A percentile compares a stretch with the other conserved stretches of the same genome.
Evolutionary conservation across 1,140 invertebrate genomes (phyloP).

Genomic region (Vollenhovia emeryi): DNA sequence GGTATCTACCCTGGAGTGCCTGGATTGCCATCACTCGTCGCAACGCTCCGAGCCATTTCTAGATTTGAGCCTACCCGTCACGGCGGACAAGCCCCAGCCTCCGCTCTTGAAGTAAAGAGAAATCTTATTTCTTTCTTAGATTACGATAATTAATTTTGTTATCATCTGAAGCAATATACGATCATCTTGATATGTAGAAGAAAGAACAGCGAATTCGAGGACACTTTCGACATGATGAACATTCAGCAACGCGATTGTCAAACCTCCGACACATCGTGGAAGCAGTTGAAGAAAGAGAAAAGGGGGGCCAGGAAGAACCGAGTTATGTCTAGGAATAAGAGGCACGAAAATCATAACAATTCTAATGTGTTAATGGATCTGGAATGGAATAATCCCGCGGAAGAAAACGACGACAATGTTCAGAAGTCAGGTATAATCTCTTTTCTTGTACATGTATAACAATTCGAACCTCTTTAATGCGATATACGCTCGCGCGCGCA

Average conservation of each 20-base stretch:
- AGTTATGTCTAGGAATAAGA: slow-evolving; percentile 76
- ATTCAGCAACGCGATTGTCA: slow-evolving; percentile 53
- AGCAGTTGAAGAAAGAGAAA: slow-evolving; percentile 90
- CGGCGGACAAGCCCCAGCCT: slow-evolving; percentile 89
- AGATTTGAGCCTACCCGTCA: slow-evolving; percentile 96
- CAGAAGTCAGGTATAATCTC: slow-evolving; percentile 71
- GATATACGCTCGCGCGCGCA: too few relatives aligned
- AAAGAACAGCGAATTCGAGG: slow-evolving; percentile 73
- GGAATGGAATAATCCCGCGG: slow-evolving; percentile 70
- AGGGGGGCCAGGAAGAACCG: slow-evolving; percentile 87
- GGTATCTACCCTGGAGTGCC: slow-evolving; percentile 95
- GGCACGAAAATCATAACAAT: slow-evolving; percentile 62
- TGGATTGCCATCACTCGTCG: slow-evolving; percentile 94
- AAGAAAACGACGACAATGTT: slow-evolving; percentile 72
- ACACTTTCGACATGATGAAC: slow-evolving; percentile 74
- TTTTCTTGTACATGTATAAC: not conserved
- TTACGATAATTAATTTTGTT: not conserved
- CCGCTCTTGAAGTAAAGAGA: slow-evolving; percentile 81
- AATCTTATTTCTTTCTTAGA: not conserved
- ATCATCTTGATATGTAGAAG: slow-evolving; percentile 65
- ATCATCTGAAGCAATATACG: not conserved
- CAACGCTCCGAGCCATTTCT: slow-evolving; percentile 96
- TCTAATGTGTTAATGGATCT: slow-evolving; percentile 58
- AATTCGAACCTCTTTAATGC: not conserved
- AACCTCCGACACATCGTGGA: slow-evolving; percentile 83